These are phyloP conservation scores for Halcyon senegalensis DNA, from an alignment of 2,113 vertebrate species.

Conservation along the genomic window DNA sequence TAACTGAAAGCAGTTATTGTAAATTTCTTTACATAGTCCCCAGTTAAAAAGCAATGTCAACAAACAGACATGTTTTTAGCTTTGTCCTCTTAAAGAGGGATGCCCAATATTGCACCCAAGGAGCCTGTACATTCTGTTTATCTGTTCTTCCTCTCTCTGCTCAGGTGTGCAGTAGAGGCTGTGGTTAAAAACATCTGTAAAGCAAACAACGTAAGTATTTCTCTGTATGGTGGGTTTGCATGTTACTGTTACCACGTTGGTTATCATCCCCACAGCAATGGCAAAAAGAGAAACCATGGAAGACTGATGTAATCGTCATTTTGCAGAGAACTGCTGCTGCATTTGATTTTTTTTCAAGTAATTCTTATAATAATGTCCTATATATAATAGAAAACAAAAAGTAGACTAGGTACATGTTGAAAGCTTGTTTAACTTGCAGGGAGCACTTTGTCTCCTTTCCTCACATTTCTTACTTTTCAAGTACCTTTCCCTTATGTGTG, in stretches of 20 bases:
- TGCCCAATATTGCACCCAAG: neutral
- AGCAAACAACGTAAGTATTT: neutral
- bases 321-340: neutral
- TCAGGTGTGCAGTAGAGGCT: neutral
- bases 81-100: neutral
- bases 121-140: neutral
- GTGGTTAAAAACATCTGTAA: neutral
- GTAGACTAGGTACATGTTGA: neutral
- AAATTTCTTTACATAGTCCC: neutral
- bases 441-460: neutral
- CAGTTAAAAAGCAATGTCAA: neutral
- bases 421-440: neutral
- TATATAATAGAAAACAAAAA: neutral
- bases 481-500: neutral
- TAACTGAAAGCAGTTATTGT: neutral
- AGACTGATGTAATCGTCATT: neutral
- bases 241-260: neutral
- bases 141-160: neutral
- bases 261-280: neutral
- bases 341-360: neutral
- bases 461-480: neutral
- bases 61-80: accelerated
- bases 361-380: neutral
- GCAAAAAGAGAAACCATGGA: neutral
- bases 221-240: neutral